Percentiles rank a stretch among this genome's conserved stretches.
These are phyloP conservation scores for Andrena fulva DNA, from an alignment of 2,888 invertebrate species.

Conservation along the genomic window DNA sequence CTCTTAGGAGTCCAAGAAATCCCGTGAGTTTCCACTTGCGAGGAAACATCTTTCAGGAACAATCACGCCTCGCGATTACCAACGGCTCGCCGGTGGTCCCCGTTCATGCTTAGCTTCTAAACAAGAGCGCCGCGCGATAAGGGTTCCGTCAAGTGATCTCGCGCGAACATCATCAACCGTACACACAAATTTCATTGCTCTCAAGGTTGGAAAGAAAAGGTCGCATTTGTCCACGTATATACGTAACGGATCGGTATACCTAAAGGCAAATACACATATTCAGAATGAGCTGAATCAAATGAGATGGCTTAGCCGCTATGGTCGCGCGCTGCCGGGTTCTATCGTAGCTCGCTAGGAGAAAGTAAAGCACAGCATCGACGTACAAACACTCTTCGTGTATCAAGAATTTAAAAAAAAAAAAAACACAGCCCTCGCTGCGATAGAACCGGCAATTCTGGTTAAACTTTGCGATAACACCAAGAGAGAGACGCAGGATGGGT, in stretches of 20 bases:
- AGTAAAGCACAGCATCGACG: not conserved
- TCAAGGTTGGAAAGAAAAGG: slow-evolving; percentile 43
- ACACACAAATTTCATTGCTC: slow-evolving; percentile 66
- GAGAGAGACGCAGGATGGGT: not conserved
- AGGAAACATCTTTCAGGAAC: not conserved
- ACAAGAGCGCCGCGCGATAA: not conserved
- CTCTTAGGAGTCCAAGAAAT: slow-evolving; percentile 34
- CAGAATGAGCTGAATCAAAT: slow-evolving; percentile 55
- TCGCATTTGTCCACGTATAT: slow-evolving; percentile 61
- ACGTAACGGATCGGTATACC: slow-evolving; percentile 59
- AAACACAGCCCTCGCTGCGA: slow-evolving; percentile 28
- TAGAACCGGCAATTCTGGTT: slow-evolving; percentile 54
- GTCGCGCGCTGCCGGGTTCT: slow-evolving; percentile 80
- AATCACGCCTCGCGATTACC: not conserved
- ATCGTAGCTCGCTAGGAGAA: slow-evolving; percentile 43
- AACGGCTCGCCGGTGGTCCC: too few species aligned
- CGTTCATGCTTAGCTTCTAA: too few species aligned
- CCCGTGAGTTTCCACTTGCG: slow-evolving; percentile 37
- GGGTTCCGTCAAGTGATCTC: slow-evolving; percentile 79
- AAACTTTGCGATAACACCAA: slow-evolving; percentile 66
- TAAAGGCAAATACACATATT: slow-evolving; percentile 63
- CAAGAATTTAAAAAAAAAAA: slow-evolving; percentile 16
- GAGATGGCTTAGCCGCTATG: slow-evolving; percentile 69
- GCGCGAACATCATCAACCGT: slow-evolving; percentile 76
- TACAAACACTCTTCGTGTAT: slow-evolving; percentile 24